Base-by-base conservation (phyloP, 2,888 invertebrate genomes). In the Epirrita christyi region DNA sequence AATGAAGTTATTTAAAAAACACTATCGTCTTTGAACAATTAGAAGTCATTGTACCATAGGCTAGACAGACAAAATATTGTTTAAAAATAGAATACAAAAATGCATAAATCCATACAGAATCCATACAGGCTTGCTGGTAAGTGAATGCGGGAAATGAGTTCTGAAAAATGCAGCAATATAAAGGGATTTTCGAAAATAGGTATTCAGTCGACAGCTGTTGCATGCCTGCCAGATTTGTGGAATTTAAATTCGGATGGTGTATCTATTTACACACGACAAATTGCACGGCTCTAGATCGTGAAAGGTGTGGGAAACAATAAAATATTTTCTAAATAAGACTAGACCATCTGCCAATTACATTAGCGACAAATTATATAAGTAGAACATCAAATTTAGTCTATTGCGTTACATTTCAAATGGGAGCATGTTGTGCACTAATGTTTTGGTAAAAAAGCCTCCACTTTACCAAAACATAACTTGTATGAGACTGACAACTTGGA, bases 121-220 rank as follows among this genome's bases (percentile, higher is more conserved):
- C 32, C 53, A 54, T 45, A 34, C n/a, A 36, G 29, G 44, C 27
- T 40, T 42, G 53, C 45, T 45, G 43, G 59, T 63, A 61, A 66
- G 56, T 54, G 72, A 68, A 72, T 67, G 63, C 61, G 61, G 73
- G 71, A 76, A 72, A 76, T 73, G 67, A 68, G 69, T 72, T 70
- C 70, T 68, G 71, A 70, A 71, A 73, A 77, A 74, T 70, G 71
- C 67, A 68, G 61, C 67, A 71, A 68, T 71, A 61, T 64, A 64
- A 66, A 68, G 70, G 67, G 51, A 73, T 81, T 83, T 78, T 70
- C 66, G 64, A 72, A 83, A 82, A 84, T 80, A 59, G 59, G 58
- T 61, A 85, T 86, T 83, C 78, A 55, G 70, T 60, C 73, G 70
- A 68, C 84, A 86, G 83, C 79, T 84, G 85, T 80, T 79, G 73